A percentile compares a stretch with the other conserved stretches of the same genome.
These are phyloP conservation scores for Erethizon dorsatum DNA, from an alignment of 2,797 vertebrate species.

Conservation along the genomic window DNA sequence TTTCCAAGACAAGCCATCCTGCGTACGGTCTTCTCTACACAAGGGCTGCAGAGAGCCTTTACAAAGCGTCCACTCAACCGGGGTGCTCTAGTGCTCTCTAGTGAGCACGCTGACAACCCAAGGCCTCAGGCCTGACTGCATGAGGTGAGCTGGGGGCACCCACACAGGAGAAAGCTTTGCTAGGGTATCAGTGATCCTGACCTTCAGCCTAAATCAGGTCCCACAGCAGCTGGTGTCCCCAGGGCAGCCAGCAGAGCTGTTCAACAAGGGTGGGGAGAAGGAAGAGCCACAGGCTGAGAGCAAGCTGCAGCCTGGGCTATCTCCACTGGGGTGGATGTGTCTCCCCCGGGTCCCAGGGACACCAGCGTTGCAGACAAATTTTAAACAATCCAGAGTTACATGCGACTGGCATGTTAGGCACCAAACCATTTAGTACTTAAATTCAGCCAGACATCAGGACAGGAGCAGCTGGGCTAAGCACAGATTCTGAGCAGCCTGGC, in stretches of 20 bases:
- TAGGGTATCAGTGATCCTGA: neutral
- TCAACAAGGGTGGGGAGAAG: neutral
- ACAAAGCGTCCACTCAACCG: neutral
- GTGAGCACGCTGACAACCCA: neutral
- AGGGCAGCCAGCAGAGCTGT: neutral
- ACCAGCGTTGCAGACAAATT: neutral
- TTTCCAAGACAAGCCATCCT: neutral
- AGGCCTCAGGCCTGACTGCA: neutral
- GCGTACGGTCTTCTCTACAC: neutral
- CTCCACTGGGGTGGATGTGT: no score
- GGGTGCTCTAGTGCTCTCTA: neutral
- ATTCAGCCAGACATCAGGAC: neutral
- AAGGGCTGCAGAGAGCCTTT: neutral
- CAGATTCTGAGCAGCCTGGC: conserved; percentile 36
- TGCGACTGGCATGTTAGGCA: conserved; percentile 68
- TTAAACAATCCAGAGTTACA: neutral
- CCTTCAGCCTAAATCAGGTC: neutral
- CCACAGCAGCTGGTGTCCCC: neutral
- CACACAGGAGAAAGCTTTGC: neutral
- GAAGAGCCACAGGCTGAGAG: neutral
- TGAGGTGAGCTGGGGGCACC: fast-evolving
- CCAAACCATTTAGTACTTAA: conserved; percentile 66
- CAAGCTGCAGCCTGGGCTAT: neutral
- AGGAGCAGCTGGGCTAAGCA: conserved; percentile 39
- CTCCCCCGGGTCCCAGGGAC: neutral